These are phyloP conservation scores for Vanacampus margaritifer DNA, from an alignment of 2,113 vertebrate genomes.

Conservation along the genomic window DNA sequence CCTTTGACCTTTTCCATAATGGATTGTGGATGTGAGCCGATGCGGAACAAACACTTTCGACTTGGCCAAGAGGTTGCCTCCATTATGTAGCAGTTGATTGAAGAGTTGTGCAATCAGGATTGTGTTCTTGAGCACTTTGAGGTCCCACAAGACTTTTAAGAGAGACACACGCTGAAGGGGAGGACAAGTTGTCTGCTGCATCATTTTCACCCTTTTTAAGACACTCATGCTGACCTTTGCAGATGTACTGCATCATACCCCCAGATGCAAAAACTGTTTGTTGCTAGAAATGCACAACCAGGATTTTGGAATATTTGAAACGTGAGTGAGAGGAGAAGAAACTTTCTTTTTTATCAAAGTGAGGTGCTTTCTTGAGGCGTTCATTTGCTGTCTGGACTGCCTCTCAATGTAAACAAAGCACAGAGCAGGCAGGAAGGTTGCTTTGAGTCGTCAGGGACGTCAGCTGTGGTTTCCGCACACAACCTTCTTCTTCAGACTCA, in stretches of 20 bases:
- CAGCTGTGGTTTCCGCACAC: constrained; percentile 57
- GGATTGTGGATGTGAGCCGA: constrained; percentile 5
- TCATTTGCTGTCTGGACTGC: constrained; percentile 47
- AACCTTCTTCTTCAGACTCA: constrained; percentile 33
- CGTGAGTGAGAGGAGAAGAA: constrained; percentile 3
- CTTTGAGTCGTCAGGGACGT: constrained; percentile 47
- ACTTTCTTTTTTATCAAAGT: constrained; percentile 10
- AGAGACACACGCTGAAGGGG: constrained; percentile 23
- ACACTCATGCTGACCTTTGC: neutral
- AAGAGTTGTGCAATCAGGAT: constrained; percentile 53
- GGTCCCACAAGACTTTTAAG: constrained; percentile 39
- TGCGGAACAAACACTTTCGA: constrained; percentile 30
- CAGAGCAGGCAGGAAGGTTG: constrained; percentile 46
- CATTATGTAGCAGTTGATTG: constrained; percentile 47
- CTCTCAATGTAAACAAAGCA: constrained; percentile 62
- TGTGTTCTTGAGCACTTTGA: constrained; percentile 30
- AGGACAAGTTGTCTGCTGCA: constrained; percentile 41
- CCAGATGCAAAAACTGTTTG: no score
- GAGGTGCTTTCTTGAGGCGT: constrained; percentile 26
- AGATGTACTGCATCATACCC: no score
- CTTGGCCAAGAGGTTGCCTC: constrained; percentile 10
- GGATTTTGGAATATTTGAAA: constrained; percentile 30
- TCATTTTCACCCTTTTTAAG: constrained; percentile 45
- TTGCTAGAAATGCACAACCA: neutral
- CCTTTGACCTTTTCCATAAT: constrained; percentile 28